phyloP scores from a whole-genome alignment of 2,797 vertebrate species.

The Arremon aurantiirostris region DNA sequence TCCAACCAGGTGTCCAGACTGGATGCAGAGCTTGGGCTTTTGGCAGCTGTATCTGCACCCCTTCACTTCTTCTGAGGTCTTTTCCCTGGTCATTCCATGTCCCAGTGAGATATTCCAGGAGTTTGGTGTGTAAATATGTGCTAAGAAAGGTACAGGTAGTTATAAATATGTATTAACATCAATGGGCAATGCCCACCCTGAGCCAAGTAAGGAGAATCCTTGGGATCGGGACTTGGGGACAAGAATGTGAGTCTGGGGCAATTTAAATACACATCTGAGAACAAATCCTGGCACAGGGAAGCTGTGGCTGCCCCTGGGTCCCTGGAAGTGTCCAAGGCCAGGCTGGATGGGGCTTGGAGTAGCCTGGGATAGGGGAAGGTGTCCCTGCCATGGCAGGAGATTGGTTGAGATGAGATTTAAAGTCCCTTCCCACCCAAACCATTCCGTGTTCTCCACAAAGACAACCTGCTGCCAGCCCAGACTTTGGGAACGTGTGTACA shows the following conservation, averaged over 20 bases:
- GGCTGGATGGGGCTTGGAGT: accelerated
- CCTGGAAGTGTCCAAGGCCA: not conserved
- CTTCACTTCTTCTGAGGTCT: not conserved
- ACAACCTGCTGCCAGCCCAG: not conserved
- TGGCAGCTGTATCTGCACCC: not conserved
- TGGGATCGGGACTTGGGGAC: not conserved
- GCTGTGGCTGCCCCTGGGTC: not conserved
- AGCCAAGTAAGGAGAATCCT: not conserved
- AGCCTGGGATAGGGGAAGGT: accelerated
- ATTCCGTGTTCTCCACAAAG: not conserved
- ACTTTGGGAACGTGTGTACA: accelerated
- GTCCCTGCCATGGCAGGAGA: not conserved
- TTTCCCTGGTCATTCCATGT: not conserved
- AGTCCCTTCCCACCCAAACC: not conserved
- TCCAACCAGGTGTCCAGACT: not conserved
- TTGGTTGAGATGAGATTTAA: not conserved
- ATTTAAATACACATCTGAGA: not conserved
- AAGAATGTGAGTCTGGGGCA: accelerated
- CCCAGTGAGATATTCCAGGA: not conserved
- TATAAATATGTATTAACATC: not conserved
- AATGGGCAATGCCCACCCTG: accelerated
- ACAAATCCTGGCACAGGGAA: not conserved
- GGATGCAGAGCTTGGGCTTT: accelerated
- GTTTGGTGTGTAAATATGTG: not conserved
- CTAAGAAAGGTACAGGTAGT: not conserved